Conservation (phyloP, 2,888 invertebrate species). For the Drosophila melanosoma region DNA sequence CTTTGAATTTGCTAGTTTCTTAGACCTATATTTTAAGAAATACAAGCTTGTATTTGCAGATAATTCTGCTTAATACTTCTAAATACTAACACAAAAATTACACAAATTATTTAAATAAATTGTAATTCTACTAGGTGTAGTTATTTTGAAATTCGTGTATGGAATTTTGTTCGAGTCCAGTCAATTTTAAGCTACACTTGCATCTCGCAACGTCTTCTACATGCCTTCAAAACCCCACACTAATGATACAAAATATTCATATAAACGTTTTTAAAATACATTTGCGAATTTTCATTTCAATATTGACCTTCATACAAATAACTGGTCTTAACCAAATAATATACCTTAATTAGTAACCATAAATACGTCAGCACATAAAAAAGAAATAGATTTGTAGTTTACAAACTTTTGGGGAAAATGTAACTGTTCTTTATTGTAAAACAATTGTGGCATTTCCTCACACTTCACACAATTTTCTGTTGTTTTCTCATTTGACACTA, state of each 20-base stretch:
- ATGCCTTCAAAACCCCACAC: background rate
- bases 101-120: background rate
- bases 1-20: background rate
- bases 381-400: slow-evolving; percentile 30
- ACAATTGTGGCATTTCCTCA: slow-evolving; percentile 70
- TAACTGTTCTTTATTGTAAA: slow-evolving; percentile 78
- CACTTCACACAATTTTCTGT: slow-evolving; percentile 61
- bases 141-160: background rate
- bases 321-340: background rate
- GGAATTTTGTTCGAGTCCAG: background rate
- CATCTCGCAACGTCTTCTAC: background rate
- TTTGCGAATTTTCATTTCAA: background rate
- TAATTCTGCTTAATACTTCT: background rate
- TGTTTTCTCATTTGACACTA: slow-evolving; percentile 69
- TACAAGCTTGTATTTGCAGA: background rate
- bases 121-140: background rate
- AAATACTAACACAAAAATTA: background rate
- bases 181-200: background rate
- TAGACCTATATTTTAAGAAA: background rate
- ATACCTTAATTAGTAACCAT: background rate
- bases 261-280: background rate
- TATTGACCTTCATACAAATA: background rate
- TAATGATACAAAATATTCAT: background rate
- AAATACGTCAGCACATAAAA: slow-evolving; percentile 3
- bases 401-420: slow-evolving; percentile 61